Base-by-base conservation (phyloP, 1,140 invertebrate genomes). In the Lordiphosa mommai region DNA sequence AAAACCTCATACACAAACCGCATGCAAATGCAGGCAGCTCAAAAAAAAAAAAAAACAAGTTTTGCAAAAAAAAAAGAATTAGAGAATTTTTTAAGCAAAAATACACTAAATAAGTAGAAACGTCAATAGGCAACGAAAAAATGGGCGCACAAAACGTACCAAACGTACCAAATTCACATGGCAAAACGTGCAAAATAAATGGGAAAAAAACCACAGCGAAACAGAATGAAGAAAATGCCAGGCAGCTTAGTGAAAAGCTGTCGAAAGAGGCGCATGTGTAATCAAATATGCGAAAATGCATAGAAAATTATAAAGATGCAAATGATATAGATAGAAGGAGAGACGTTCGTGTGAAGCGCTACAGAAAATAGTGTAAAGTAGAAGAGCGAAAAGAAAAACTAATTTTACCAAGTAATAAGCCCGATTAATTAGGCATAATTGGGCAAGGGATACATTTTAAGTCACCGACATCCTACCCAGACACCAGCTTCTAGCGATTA, bases 41-140 rank as follows among this genome's bases (percentile, higher is more conserved):
- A 64, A 46, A 61, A 52, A 49, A 16, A 33, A 61, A 30, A 53
- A 61, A 58, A 40, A 72, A 82, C 77, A 61, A 76, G 77, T 82
- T 67, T 79, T 77, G 52, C 38, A 29, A n/a, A 41, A 37, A 23
- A 59, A 63, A 63, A 65, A 72, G 52, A 61, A 58, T 65, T 66
- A 60, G 61, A 74, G 48, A 63, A 69, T 64, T 66, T 65, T 72
- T 61, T 51, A 74, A 61, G 67, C 71, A 82, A 76, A 80, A 82
- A 43, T 48, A 48, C 76, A 82, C 77, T 63, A 84, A 76, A 84
- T 84, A 72, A 82, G 77, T 82, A 67, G 59, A 82, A 76, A 84
- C 61, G 76, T 76, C 76, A 82, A 82, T 82, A 82, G 63, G 53
- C 51, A 63, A 58, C 60, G 50, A 55, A 70, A 71, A 72, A 72